A percentile compares a stretch with the other conserved stretches of the same genome.
phyloP scores from a whole-genome alignment of 2,888 invertebrate species.

The Cotesia congregata region DNA sequence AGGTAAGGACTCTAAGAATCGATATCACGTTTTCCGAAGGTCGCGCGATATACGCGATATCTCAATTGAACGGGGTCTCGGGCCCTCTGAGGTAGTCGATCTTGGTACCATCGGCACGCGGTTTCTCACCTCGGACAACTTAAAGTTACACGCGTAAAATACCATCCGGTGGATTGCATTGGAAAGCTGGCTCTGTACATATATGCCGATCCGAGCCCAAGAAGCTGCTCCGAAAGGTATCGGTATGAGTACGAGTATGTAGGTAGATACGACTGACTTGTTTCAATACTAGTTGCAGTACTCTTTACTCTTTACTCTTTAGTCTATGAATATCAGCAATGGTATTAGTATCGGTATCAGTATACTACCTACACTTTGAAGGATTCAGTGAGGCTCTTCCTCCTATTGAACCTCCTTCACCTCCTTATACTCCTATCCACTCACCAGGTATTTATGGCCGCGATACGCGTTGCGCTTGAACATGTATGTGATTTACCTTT shows the following conservation, averaged over 20 bases:
- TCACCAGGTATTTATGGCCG: constrained; percentile 34
- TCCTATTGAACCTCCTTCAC: background rate
- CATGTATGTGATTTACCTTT: constrained; percentile 42
- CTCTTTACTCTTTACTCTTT: background rate
- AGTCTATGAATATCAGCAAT: no score
- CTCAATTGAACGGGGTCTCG: constrained; percentile 21
- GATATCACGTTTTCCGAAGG: constrained; percentile 19
- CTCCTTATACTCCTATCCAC: constrained; percentile 9
- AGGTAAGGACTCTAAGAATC: background rate
- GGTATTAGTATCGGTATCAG: no score
- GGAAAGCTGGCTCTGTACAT: no score
- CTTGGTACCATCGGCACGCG: constrained; percentile 34
- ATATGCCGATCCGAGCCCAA: no score
- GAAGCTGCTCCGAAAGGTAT: no score
- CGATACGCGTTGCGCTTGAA: constrained; percentile 37
- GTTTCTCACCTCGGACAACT: constrained; percentile 21
- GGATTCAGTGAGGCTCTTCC: background rate
- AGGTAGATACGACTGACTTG: background rate
- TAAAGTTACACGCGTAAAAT: constrained; percentile 20
- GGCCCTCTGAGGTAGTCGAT: constrained; percentile 23
- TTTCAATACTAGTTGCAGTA: constrained; percentile 5
- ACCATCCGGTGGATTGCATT: background rate
- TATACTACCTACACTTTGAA: background rate
- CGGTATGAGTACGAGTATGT: background rate
- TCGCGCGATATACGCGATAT: constrained; percentile 22